phyloP scores from a whole-genome alignment of 2,113 vertebrate species.

The Zosterops japonicus region DNA sequence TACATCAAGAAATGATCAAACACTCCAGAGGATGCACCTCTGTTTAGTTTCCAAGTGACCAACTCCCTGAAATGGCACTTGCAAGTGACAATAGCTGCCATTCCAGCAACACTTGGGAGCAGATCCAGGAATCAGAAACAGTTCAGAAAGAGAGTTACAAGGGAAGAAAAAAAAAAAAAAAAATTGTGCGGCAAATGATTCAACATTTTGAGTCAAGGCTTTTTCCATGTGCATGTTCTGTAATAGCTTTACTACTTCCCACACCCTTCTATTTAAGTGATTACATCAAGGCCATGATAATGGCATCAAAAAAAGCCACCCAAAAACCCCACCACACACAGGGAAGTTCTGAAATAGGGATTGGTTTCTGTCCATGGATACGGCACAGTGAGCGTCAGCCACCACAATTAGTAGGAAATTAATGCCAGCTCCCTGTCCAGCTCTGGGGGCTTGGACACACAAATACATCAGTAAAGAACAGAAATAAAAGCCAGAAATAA shows the following conservation, averaged over 20 bases:
- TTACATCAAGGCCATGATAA: constrained; percentile 67
- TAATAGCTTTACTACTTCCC: constrained; percentile 66
- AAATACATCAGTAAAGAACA: not conserved
- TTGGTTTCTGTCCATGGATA: not conserved
- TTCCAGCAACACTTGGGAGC: not conserved
- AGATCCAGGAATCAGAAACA: not conserved
- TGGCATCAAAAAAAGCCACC: constrained; percentile 54
- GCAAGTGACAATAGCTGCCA: not conserved
- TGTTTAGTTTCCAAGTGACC: not conserved
- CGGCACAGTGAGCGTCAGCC: not conserved
- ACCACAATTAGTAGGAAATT: not conserved
- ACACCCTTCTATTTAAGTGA: constrained; percentile 65
- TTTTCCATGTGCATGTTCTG: constrained; percentile 60
- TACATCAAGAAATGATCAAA: not conserved
- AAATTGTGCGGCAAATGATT: constrained; percentile 27
- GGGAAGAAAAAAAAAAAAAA: not conserved
- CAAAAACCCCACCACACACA: not conserved
- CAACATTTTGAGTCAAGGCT: constrained; percentile 64
- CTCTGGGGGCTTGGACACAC: not conserved
- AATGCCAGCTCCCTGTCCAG: not conserved
- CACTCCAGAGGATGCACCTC: not conserved
- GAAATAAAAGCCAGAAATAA: not conserved
- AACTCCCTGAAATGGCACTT: not conserved
- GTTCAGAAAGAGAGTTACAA: not conserved
- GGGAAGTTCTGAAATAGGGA: not conserved